Evolutionary conservation across 1,140 invertebrate species (phyloP), one percentile per base, ranked within the genome.

Genomic region (Achatina immaculata): DNA sequence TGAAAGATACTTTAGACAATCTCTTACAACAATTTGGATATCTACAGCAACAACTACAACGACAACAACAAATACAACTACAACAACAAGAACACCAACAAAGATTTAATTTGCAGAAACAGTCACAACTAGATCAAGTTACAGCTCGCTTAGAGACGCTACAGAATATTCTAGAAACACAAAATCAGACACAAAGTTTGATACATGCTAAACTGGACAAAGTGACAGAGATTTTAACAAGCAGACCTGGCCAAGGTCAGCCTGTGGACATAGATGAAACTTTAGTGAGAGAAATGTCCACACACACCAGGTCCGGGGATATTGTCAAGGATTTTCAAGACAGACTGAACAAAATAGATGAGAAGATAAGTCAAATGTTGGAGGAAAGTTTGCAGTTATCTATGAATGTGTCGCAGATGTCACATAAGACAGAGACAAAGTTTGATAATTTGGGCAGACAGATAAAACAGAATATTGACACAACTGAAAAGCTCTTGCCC

Each of bases 81-180:
- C n/a, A n/a, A n/a, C n/a, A n/a, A n/a, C n/a, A n/a, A n/a, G n/a
- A n/a, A n/a, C n/a, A n/a, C n/a, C n/a, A n/a, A n/a, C n/a, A n/a
- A n/a, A n/a, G n/a, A n/a, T n/a, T n/a, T n/a, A n/a, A n/a, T n/a
- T n/a, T n/a, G n/a, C n/a, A n/a, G n/a, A n/a, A 55, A 21, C 51
- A 55, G n/a, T 55, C 51, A 11, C 14, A 55, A 55, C n/a, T 55
- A 21, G 51, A 55, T 55, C 51, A 3, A 11, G 51, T 55, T 11
- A 6, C n/a, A 4, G 51, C 14, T 11, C 51, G 51, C 14, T n/a
- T 55, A n/a, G 51, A 55, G 24, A 21, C 51, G 24, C 14, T 55
- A 55, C 51, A 55, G 51, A 55, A 55, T 55, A 55, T 55, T 55
- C 51, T 55, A 55, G 51, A 55, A 55, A 55, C 6, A 55, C 24